These are phyloP conservation scores for Slavum lentiscoides DNA, from an alignment of 2,888 invertebrate genomes.

Conservation along the genomic window DNA sequence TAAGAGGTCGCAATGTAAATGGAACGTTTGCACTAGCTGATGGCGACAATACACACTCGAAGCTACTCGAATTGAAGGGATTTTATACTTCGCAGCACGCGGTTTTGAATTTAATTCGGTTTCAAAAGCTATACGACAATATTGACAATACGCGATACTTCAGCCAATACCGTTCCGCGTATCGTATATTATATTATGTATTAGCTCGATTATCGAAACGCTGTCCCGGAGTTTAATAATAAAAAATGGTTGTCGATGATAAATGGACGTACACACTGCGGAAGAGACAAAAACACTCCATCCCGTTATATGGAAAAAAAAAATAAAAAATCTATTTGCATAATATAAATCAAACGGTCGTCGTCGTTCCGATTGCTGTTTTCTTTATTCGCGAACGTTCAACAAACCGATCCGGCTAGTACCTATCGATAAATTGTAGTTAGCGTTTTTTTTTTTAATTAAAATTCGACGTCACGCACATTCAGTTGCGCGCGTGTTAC, in stretches of 20 bases:
- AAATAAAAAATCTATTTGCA: not conserved
- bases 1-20: too few species aligned
- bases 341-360: not conserved
- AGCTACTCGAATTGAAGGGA: too few species aligned
- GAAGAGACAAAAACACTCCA: not conserved
- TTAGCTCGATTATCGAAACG: slow-evolving; percentile 4
- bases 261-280: not conserved
- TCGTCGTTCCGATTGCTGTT: not conserved
- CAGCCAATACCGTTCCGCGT: not conserved
- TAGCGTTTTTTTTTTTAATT: not conserved
- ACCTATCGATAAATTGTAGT: not conserved
- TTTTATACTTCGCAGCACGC: too few species aligned
- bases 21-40: too few species aligned
- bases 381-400: not conserved
- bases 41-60: too few species aligned
- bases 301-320: not conserved
- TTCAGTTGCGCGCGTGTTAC: not conserved
- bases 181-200: not conserved
- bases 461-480: not conserved
- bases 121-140: too few species aligned
- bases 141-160: not conserved
- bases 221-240: slow-evolving; percentile 15
- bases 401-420: not conserved
- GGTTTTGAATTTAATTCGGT: too few species aligned
- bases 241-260: not conserved